Evolutionary conservation across 2,113 vertebrate species (phyloP), one percentile per base, ranked within the genome.

Genomic region (Dascyllus trimaculatus): DNA sequence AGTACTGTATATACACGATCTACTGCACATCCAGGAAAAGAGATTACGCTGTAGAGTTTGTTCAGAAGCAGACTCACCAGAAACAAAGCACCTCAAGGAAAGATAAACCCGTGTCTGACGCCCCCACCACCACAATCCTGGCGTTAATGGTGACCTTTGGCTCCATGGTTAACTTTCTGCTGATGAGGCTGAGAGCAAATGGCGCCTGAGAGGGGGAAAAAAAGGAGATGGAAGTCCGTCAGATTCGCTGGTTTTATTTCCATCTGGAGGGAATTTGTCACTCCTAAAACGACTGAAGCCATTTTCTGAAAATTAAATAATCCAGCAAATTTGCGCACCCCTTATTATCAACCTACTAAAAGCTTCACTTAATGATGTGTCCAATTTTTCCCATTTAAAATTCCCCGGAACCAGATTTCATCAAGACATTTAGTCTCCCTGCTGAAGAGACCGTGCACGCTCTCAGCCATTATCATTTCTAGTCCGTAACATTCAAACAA

Each of bases 111-210:
- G 96, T 96, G 68, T 94, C 95, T 0, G 98, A 99, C 0, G 98
- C 96, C 22, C 98, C 98, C 61, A 99, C 96, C 60, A 99, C 96
- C 75, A 99, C 96, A 4, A 99, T 95, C 91, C 95, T 94, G 81
- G 91, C 91, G 73, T 97, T 99, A 65, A 99, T 18, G 45, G 88
- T 93, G 15, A 94, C 86, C 92, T 96, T 98, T 0, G 96, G 94
- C 84, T 96, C 95, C 94, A 99, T 75, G 0, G 95, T 94, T 69
- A 99, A 90, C 82, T 97, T 99, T 65, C 96, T 94, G 91, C 97
- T 97, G 59, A 95, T 93, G 86, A 97, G 96, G 86, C 95, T 94
- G 84, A 99, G 90, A 21, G 96, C 94, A 63, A 95, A 99, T 7
- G 81, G 85, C 3, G 46, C 8, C 98, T 99, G 85, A 5, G 19